phyloP scores from a whole-genome alignment of 2,797 vertebrate genomes.

The Spinibarbus caldwelli region DNA sequence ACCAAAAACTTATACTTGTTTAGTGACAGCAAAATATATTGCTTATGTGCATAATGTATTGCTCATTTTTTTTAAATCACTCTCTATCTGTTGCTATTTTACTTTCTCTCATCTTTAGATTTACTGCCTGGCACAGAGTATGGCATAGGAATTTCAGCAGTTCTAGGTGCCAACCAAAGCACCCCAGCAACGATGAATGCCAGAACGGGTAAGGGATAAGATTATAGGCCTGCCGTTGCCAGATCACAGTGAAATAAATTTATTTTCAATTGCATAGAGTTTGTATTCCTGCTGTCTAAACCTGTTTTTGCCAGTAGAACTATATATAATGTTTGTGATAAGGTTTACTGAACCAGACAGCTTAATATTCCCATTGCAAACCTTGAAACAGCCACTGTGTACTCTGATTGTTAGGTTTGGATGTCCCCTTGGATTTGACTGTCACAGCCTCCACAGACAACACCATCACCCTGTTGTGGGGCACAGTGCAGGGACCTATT shows the following conservation, averaged over 20 bases:
- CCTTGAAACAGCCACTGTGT: neutral
- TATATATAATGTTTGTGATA: constrained; percentile 10
- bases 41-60: neutral
- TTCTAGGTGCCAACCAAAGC: constrained; percentile 89
- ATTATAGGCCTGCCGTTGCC: neutral
- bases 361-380: neutral
- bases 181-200: constrained; percentile 95
- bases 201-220: constrained; percentile 86
- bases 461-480: constrained; percentile 92
- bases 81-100: neutral
- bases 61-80: neutral
- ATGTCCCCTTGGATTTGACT: constrained; percentile 88
- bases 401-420: constrained; percentile 80
- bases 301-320: neutral
- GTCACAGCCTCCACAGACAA: constrained; percentile 94
- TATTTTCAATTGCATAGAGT: neutral
- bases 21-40: neutral
- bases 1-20: neutral
- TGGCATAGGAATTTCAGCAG: constrained; percentile 92
- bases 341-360: neutral
- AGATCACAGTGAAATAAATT: neutral
- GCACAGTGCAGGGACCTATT: constrained; percentile 88
- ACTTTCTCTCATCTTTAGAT: constrained; percentile 72
- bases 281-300: constrained; percentile 1
- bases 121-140: constrained; percentile 96